phyloP scores from a whole-genome alignment of 2,888 invertebrate genomes.

The Polyommatus icarus region DNA sequence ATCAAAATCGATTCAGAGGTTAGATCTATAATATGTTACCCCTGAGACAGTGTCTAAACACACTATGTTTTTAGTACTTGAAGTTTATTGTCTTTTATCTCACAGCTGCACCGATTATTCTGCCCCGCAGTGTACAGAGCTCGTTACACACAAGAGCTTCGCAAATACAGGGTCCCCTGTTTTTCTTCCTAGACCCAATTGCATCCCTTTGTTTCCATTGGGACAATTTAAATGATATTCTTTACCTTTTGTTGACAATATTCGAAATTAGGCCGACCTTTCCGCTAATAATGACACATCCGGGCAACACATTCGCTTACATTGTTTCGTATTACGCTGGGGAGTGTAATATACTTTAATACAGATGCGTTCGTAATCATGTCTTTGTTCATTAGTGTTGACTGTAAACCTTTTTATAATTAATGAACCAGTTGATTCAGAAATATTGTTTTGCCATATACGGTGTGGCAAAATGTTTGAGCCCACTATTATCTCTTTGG shows the following conservation, averaged over 20 bases:
- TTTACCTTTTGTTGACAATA: constrained; percentile 39
- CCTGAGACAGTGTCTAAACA: background rate
- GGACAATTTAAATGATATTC: constrained; percentile 41
- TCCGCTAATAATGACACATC: constrained; percentile 29
- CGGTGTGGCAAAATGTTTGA: too few relatives aligned
- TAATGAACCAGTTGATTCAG: background rate
- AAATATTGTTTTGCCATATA: too few relatives aligned
- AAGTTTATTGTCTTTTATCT: background rate
- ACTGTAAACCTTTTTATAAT: background rate
- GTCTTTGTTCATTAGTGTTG: background rate
- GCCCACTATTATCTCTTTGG: too few relatives aligned
- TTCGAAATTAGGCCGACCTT: constrained; percentile 40
- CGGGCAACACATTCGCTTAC: background rate
- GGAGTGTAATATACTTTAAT: background rate
- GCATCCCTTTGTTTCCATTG: constrained; percentile 57
- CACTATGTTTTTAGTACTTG: background rate
- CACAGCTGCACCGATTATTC: constrained; percentile 29
- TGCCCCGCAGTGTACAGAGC: constrained; percentile 49
- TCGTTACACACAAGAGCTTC: constrained; percentile 59
- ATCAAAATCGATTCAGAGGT: too few relatives aligned
- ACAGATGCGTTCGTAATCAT: background rate
- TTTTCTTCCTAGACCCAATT: constrained; percentile 62
- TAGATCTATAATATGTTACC: too few relatives aligned
- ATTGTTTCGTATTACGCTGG: constrained; percentile 2
- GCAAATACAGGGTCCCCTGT: constrained; percentile 55